Evolutionary conservation across 1,140 invertebrate genomes (phyloP), one percentile per base, ranked within the genome.

Genomic region (Tenebrio molitor): DNA sequence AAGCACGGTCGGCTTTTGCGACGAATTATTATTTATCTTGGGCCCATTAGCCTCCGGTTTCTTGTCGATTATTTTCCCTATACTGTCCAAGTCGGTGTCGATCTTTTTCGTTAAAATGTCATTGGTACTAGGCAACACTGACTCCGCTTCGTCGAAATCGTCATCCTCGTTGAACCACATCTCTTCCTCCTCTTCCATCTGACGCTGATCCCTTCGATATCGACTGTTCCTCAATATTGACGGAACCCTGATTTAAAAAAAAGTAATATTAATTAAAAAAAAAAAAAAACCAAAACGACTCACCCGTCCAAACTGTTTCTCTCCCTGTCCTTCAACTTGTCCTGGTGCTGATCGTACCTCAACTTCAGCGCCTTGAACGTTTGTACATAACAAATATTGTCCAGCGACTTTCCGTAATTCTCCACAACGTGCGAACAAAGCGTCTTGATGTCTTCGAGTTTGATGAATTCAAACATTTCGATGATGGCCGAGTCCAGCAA

Each of bases 391-490:
- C 96, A 93, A 80, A 98, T 92, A 81, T 93, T 90, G 83, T 98
- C 96, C 78, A 99, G 86, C 77, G 94, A 91, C 85, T 96, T 95
- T 62, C 95, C 95, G 84, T 96, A 98, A 84, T 94, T 96, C 85
- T 98, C 96, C 73, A 98, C 93, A 77, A 98, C 92, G 83, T 99
- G 95, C 44, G 91, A 91, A 86, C 94, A 96, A 75, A 99, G 86
- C n/a, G 94, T 92, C 85, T 97, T 97, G 36, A 98, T 95, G 84
- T 98, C 96, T 87, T 99, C 96, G 83, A 93, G 83, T 88, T 95
- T 96, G 69, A 99, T 98, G 85, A 97, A 99, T 85, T 99, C 98
- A 88, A 99, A 99, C 86, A 99, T 91, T 88, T 99, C 98, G 81
- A 99, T 89, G 82, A 99, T 97, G 69, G 98, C 97, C 10, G 98